Conservation (phyloP, 1,140 invertebrate species). For the Drosophila triauraria region DNA sequence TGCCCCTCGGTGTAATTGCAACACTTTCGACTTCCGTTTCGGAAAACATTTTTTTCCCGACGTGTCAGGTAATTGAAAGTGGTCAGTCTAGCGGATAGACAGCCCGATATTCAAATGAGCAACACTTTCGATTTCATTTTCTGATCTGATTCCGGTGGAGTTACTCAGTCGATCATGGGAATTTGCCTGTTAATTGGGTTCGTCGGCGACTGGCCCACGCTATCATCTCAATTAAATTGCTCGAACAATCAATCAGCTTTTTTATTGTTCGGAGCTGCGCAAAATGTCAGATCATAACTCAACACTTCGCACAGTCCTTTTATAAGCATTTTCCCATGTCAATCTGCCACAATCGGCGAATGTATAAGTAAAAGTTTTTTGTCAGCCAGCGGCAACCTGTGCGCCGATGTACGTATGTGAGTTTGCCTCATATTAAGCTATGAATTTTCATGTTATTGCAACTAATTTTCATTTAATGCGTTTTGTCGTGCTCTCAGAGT, state of each 20-base stretch:
- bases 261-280: conserved; percentile 48
- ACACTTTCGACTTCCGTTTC: conserved; percentile 77
- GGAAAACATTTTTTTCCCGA: conserved; percentile 29
- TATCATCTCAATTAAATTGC: conserved; percentile 47
- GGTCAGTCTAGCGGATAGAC: conserved; percentile 45
- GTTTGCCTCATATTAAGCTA: conserved; percentile 69
- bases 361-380: conserved; percentile 63
- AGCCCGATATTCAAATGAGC: conserved; percentile 46
- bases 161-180: conserved; percentile 28
- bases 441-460: conserved; percentile 82
- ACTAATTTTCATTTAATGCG: conserved; percentile 74
- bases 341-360: conserved; percentile 64
- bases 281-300: conserved; percentile 48
- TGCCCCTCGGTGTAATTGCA: conserved; percentile 59
- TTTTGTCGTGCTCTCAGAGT: conserved; percentile 17
- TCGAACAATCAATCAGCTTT: conserved; percentile 59
- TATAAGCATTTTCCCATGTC: conserved; percentile 79
- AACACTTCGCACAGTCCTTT: conserved; percentile 72
- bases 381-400: conserved; percentile 32
- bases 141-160: conserved; percentile 7
- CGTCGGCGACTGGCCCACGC: conserved; percentile 1
- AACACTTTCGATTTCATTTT: conserved; percentile 69
- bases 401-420: conserved; percentile 14
- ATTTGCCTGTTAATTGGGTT: conserved; percentile 49
- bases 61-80: conserved; percentile 64